Conservation (phyloP, 92 coral and sea anemone species). For the Paragorgia papillata region DNA sequence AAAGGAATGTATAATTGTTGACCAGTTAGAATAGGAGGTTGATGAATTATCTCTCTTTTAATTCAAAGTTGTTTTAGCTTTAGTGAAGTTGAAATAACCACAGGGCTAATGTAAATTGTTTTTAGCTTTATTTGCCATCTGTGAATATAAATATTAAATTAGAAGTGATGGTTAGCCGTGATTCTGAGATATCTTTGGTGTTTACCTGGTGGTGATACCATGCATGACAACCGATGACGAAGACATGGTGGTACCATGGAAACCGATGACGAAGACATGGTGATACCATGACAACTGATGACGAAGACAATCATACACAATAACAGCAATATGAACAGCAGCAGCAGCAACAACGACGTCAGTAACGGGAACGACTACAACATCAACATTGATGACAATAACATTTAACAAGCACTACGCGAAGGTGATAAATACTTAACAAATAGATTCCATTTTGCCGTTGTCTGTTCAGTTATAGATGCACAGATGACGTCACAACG, state of each 20-base stretch:
- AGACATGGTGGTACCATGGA: neutral
- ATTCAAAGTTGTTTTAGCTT: neutral
- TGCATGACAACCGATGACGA: neutral
- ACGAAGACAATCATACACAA: neutral
- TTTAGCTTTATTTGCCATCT: neutral
- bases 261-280: neutral
- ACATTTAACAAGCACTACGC: too few species aligned
- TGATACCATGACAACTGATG: too few species aligned
- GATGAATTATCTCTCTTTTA: too few species aligned
- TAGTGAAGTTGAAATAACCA: neutral
- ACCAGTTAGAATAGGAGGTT: too few species aligned
- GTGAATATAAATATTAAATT: neutral
- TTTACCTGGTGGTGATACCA: too few species aligned
- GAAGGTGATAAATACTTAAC: too few species aligned
- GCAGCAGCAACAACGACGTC: slow-evolving; percentile 2
- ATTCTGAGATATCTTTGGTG: too few species aligned
- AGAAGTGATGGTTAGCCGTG: neutral
- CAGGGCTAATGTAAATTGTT: neutral
- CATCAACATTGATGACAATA: neutral
- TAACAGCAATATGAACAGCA: neutral
- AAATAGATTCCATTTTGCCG: too few species aligned
- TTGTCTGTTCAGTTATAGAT: too few species aligned
- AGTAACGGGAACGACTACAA: neutral
- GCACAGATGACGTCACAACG: too few species aligned
- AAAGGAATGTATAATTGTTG: too few species aligned